Conservation (phyloP, 30 jellyfish, hydroid and myxozoan species). For the Catostylus mosaicus region DNA sequence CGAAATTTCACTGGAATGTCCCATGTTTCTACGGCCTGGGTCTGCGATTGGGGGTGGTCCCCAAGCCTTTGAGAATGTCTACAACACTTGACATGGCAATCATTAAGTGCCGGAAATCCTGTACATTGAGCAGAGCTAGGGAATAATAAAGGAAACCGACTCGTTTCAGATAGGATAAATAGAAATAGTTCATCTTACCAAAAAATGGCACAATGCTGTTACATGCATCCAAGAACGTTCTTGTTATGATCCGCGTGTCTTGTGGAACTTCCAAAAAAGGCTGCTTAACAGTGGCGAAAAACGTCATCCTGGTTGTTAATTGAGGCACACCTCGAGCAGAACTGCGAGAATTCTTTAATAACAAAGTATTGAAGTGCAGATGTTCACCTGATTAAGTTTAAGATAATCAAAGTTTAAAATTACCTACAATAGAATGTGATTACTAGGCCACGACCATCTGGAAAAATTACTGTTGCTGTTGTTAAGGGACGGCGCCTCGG, state of each 20-base stretch:
- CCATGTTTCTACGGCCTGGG: too few species aligned
- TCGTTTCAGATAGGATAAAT: too few species aligned
- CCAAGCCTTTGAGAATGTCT: too few species aligned
- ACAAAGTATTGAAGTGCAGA: not conserved
- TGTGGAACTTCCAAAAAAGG: conserved; percentile 71
- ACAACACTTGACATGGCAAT: too few species aligned
- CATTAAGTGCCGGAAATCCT: too few species aligned
- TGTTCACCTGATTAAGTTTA: not conserved
- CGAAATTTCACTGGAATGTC: too few species aligned
- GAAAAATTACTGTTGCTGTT: not conserved
- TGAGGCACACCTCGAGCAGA: not conserved
- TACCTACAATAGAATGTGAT: not conserved
- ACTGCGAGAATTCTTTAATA: not conserved
- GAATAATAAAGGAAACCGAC: too few species aligned
- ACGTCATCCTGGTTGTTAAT: conserved; percentile 26
- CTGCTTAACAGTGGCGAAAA: conserved; percentile 62
- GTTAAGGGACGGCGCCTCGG: not conserved
- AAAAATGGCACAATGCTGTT: conserved; percentile 81
- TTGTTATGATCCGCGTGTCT: conserved; percentile 78
- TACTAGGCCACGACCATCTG: conserved; percentile 4
- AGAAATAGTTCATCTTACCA: conserved; percentile 53
- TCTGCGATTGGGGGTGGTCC: too few species aligned
- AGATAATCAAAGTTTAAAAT: not conserved
- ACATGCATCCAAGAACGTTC: conserved; percentile 85
- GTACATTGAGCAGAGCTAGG: too few species aligned